phyloP scores from a whole-genome alignment of 2,888 invertebrate genomes.

The Thymelicus lineola region DNA sequence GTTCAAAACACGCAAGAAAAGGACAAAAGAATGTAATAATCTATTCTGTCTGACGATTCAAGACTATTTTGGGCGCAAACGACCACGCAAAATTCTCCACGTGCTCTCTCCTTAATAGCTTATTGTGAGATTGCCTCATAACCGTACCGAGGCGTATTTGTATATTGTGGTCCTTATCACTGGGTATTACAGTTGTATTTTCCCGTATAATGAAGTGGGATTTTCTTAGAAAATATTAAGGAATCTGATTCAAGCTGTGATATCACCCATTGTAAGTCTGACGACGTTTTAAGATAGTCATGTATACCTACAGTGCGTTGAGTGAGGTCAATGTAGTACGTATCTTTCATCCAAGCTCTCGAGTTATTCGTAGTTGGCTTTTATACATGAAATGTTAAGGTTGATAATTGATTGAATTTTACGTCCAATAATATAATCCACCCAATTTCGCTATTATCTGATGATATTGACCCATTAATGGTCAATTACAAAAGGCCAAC shows the following conservation, averaged over 20 bases:
- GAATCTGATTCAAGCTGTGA: conserved; percentile 39
- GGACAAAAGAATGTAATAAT: neutral
- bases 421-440: neutral
- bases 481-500: neutral
- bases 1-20: neutral
- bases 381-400: neutral
- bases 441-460: conserved; percentile 13
- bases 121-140: conserved; percentile 10
- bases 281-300: conserved; percentile 12
- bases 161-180: neutral
- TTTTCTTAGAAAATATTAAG: conserved; percentile 10
- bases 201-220: neutral
- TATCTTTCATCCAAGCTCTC: neutral
- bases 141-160: neutral
- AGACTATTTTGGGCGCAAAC: conserved; percentile 2
- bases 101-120: conserved; percentile 15
- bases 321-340: neutral
- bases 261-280: conserved; percentile 40
- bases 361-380: neutral
- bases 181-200: neutral
- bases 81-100: conserved; percentile 8
- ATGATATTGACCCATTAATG: conserved; percentile 23
- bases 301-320: neutral
- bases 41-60: neutral
- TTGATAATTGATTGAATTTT: conserved; percentile 4